Conservation (phyloP, 2,113 vertebrate genomes). For the Protomyctophum bolini region DNA sequence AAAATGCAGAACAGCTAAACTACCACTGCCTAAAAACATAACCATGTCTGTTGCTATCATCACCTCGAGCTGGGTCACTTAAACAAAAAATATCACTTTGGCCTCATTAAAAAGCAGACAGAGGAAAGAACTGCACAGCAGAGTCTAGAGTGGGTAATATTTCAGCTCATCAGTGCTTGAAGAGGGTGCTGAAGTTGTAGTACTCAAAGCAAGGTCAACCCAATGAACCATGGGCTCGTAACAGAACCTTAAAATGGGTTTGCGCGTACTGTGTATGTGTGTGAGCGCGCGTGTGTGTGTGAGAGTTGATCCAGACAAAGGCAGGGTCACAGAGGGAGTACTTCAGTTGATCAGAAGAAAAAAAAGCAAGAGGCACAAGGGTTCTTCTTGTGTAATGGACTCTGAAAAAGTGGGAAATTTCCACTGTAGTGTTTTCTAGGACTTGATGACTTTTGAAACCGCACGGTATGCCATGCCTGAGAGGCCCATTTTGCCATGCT, state of each 20-base stretch:
- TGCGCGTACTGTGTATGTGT: conserved; percentile 1
- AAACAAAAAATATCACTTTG: conserved; percentile 36
- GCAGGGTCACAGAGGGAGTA: conserved; percentile 34
- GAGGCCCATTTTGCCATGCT: conserved; percentile 31
- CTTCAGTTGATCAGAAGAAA: conserved; percentile 25
- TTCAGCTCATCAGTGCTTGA: conserved; percentile 55
- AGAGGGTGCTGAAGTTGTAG: conserved; percentile 30
- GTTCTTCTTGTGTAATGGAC: conserved; percentile 50
- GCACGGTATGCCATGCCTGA: conserved; percentile 2
- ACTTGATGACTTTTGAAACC: conserved; percentile 41
- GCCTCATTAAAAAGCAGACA: conserved; percentile 54
- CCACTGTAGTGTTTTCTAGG: conserved; percentile 50
- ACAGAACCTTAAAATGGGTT: not conserved
- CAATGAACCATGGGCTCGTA: conserved; percentile 8
- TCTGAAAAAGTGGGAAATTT: conserved; percentile 57
- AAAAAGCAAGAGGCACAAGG: conserved; percentile 19
- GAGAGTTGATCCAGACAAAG: conserved; percentile 29
- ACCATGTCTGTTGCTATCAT: conserved; percentile 41
- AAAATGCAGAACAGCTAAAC: conserved; percentile 43
- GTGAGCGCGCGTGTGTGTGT: conserved; percentile 8
- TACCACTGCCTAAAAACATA: conserved; percentile 17
- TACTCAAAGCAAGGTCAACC: conserved; percentile 57
- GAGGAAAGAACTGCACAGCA: conserved; percentile 10
- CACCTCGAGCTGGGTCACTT: conserved; percentile 38
- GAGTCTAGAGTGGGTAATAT: conserved; percentile 43